Evolutionary conservation across 2,797 vertebrate genomes (phyloP).

Genomic region (Ispidina lecontei): DNA sequence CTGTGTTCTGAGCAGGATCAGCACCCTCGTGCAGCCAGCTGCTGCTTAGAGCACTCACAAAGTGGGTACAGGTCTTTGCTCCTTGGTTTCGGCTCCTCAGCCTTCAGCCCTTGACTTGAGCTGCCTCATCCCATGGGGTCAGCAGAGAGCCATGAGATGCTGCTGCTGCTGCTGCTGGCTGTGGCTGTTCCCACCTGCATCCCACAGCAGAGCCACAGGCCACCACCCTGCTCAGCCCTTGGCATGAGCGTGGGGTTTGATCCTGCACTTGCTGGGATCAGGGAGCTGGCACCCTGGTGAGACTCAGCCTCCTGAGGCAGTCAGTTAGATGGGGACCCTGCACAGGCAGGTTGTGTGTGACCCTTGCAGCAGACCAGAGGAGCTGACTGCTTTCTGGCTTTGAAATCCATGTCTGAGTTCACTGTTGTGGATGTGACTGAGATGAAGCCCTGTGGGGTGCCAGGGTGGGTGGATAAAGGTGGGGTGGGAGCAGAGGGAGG

Average conservation of each 20-base stretch:
- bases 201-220: background rate
- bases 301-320: background rate
- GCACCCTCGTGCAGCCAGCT: rapidly evolving
- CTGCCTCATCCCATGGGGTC: rapidly evolving
- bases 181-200: background rate
- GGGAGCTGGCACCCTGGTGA: background rate
- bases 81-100: background rate
- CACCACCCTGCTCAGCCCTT: background rate
- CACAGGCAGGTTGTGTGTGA: background rate
- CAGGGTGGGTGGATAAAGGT: background rate
- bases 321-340: rapidly evolving
- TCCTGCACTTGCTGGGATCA: rapidly evolving
- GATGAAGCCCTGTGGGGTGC: background rate
- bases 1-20: rapidly evolving
- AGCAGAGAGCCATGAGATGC: rapidly evolving
- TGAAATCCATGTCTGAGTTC: background rate
- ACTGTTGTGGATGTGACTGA: background rate
- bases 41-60: rapidly evolving
- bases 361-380: background rate
- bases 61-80: rapidly evolving
- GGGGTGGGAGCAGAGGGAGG: background rate
- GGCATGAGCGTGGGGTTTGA: rapidly evolving
- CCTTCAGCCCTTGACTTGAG: background rate
- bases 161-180: rapidly evolving
- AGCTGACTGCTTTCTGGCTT: background rate